Conservation (phyloP, 2,797 vertebrate species). For the Fistularia commersonii region DNA sequence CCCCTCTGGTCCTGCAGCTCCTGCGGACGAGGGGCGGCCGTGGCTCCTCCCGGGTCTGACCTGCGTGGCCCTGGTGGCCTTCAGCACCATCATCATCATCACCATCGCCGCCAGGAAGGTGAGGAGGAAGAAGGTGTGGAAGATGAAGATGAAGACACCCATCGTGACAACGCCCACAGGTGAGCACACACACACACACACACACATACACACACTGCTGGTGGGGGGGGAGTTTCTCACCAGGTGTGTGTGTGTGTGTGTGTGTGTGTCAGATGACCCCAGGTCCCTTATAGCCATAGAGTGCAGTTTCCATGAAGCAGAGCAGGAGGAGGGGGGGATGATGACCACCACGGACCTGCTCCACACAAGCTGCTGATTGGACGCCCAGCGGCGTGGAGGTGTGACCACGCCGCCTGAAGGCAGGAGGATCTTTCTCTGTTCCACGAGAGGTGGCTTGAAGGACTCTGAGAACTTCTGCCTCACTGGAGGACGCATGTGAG, state of each 20-base stretch:
- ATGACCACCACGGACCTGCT: conserved; percentile 8
- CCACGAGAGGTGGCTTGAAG: no score
- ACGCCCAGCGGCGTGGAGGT: no score
- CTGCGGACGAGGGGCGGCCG: accelerated
- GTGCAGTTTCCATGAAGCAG: conserved; percentile 82
- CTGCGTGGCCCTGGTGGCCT: neutral
- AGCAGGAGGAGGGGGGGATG: conserved; percentile 86
- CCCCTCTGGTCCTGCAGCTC: neutral
- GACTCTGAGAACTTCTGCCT: no score
- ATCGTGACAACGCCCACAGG: conserved; percentile 48
- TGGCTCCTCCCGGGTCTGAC: neutral
- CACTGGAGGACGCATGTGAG: no score
- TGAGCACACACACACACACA: conserved; percentile 18
- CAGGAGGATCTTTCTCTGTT: no score
- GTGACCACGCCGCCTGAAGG: no score
- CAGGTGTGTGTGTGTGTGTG: neutral
- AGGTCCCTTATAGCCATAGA: conserved; percentile 71
- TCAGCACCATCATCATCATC: neutral
- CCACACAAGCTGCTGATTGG: neutral
- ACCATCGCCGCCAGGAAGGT: neutral
- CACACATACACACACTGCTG: neutral
- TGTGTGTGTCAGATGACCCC: conserved; percentile 46
- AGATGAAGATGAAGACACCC: neutral
- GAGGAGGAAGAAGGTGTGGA: neutral
- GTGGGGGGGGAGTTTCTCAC: no score